Evolutionary conservation across 2,113 vertebrate genomes (phyloP), one percentile per base, ranked within the genome.

Genomic region (Conger conger): DNA sequence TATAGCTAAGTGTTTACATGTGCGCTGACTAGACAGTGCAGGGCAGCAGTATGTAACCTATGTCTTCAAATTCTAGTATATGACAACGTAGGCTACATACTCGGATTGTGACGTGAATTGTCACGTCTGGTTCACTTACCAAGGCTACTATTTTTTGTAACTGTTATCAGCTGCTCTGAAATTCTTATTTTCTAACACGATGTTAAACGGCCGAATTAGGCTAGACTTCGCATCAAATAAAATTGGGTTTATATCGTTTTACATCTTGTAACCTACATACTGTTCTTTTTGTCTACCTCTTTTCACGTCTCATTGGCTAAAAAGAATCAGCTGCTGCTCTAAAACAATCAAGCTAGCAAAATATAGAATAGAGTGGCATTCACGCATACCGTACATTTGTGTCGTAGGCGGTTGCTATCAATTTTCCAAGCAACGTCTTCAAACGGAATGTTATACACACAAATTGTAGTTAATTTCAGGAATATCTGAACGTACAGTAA

Each of bases 331-430:
- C 76, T 38, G 76, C 76, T 38, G 37, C 76, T 38, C 76, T n/a
- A 38, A 78, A 78, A 37, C 5, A 78, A 37, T 78, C 76, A 38
- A 35, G 35, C 76, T 78, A 73, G n/a, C 27, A 73, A 73, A 78
- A 78, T 78, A 37, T 78, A 78, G 20, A 78, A 78, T 78, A 36
- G 76, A 37, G 76, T 78, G 76, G 76, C 68, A 73, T 73, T 73
- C 68, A 73, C 68, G 60, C 60, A 17, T 30, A 63, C 20, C 3
- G 3, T 23, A 33, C 27, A 73, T 30, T 30, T 33, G n/a, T 73
- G 68, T 73, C n/a, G 68, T 73, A 73, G 68, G n/a, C n/a, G 68
- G 68, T 73, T 30, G n/a, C 68, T 33, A 73, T 23, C 68, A 73
- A 73, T 73, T 33, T 73, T 73, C n/a, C 68, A 73, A n/a, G 68